phyloP scores from a whole-genome alignment of 2,113 vertebrate genomes.

The Colius striatus region DNA sequence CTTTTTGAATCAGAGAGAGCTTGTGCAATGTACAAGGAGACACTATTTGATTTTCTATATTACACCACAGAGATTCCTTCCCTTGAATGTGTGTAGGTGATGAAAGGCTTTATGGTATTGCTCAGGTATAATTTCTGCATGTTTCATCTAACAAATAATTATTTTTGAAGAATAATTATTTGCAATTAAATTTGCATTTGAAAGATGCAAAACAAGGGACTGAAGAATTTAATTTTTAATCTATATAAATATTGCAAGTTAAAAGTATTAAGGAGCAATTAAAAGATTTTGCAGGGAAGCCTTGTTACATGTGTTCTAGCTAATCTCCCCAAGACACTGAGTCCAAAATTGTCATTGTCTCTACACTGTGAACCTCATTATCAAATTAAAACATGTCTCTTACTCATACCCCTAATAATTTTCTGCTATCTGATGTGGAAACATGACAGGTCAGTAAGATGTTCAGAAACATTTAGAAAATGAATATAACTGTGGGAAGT shows the following conservation, averaged over 20 bases:
- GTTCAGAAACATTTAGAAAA: slow-evolving; percentile 45
- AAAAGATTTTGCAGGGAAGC: slow-evolving; percentile 32
- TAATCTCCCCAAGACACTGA: slow-evolving; percentile 35
- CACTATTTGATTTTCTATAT: background rate
- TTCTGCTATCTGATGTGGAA: slow-evolving; percentile 14
- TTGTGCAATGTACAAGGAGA: background rate
- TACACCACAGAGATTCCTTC: background rate
- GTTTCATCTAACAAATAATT: background rate
- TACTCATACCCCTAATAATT: background rate
- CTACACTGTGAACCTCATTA: background rate
- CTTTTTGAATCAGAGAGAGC: background rate
- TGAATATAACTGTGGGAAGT: background rate
- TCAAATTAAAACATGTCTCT: slow-evolving; percentile 2
- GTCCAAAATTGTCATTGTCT: slow-evolving; percentile 32
- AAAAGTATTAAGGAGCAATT: background rate
- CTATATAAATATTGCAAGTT: background rate
- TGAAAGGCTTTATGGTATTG: background rate
- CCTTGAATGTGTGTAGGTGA: background rate
- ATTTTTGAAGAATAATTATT: background rate
- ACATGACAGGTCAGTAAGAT: background rate
- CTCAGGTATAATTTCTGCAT: background rate
- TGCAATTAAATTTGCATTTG: background rate
- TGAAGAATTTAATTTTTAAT: background rate
- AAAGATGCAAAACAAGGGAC: background rate
- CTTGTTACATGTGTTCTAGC: background rate